Evolutionary conservation across 2,113 vertebrate genomes (phyloP).

Genomic region (Ranitomeya variabilis): DNA sequence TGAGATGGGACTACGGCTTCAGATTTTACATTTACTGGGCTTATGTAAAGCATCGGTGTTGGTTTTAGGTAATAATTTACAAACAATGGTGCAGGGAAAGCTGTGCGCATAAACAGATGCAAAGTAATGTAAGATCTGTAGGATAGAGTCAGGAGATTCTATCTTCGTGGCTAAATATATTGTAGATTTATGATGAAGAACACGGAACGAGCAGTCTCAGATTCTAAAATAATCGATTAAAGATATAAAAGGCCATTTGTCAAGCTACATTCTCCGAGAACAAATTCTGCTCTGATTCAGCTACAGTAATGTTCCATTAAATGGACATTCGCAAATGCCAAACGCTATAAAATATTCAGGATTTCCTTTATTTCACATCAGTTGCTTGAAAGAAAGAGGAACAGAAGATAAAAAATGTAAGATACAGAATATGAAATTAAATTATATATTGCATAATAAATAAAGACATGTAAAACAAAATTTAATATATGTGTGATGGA

Average conservation of each 20-base stretch:
- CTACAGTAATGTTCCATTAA: not conserved
- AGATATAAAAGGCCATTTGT: not conserved
- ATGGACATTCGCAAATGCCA: not conserved
- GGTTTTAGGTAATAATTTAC: not conserved
- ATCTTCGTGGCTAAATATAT: not conserved
- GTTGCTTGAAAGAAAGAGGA: not conserved
- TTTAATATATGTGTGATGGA: not conserved
- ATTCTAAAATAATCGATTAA: not conserved
- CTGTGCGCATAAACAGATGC: not conserved
- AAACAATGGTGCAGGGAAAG: not conserved
- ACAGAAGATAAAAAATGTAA: not conserved
- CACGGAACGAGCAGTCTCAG: not conserved
- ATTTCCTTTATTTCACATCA: not conserved
- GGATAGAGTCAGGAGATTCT: not conserved
- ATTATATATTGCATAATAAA: not conserved
- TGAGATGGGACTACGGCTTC: no score
- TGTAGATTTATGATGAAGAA: not conserved
- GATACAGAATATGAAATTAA: not conserved
- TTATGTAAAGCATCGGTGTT: not conserved
- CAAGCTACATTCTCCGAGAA: slow-evolving; percentile 12
- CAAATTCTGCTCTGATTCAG: not conserved
- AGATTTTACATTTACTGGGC: not conserved
- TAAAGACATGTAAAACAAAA: not conserved
- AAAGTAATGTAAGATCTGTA: not conserved
- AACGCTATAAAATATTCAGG: slow-evolving; percentile 29